Evolutionary conservation across 2,888 invertebrate genomes (phyloP), one percentile per base, ranked within the genome.

Genomic region (Drosophila stalkeri): DNA sequence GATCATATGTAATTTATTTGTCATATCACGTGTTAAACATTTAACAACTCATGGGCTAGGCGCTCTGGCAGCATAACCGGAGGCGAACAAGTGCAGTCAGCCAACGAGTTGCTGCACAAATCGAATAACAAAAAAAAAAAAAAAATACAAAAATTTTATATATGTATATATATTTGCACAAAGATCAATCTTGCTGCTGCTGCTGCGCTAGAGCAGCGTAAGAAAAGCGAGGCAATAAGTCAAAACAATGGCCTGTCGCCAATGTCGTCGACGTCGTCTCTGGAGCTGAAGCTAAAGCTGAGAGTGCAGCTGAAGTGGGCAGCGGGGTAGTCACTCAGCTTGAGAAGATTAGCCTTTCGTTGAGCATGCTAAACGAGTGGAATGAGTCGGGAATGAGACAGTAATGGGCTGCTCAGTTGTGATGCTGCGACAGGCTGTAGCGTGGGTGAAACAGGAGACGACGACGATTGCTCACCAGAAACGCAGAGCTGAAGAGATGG

Each of bases 11-110:
- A 92, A 92, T 92, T 92, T 92, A 92, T 92, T 92, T 92, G 92
- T 92, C 92, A 91, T 91, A 92, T 91, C 90, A 91, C 89, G 92
- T 92, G 92, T 92, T 91, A 91, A 92, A 92, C 92, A 91, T 92
- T 91, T 89, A 90, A 89, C 90, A 86, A 85, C 89, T 85, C 81
- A 83, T 86, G 81, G 85, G 89, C 89, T 85, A 83, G 86, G 86
- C 83, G 86, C 83, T 43, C 74, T 55, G 64, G 64, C 62, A 55
- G 67, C 75, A 75, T 70, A 82, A 71, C 83, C 72, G 64, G 70
- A 81, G 82, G 75, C 82, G 55, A 80, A 71, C 73, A 80, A 84
- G 83, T 79, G 81, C 79, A 72, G 51, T 20, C 66, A 67, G 71
- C 49, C 37, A 66, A 52, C 54, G n/a, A 76, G 56, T 66, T 49